Conservation (phyloP, 2,797 vertebrate genomes). For the Aeoliscus strigatus region DNA sequence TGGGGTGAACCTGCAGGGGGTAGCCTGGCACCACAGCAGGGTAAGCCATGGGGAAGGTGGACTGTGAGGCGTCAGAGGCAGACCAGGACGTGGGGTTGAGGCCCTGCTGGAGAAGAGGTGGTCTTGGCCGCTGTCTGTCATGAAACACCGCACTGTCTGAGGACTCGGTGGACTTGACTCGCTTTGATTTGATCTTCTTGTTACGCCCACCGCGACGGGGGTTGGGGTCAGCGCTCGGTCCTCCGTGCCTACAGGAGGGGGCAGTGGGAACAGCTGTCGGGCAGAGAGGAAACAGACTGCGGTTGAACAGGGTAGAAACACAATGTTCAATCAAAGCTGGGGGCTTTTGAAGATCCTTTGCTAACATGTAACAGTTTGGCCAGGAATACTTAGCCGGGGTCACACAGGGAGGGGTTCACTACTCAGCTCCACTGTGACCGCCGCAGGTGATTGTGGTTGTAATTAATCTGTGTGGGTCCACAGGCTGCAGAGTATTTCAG, state of each 20-base stretch:
- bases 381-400: too few relatives aligned
- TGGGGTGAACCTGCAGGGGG: conserved; percentile 81
- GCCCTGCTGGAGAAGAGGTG: conserved; percentile 68
- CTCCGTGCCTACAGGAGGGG: conserved; percentile 61
- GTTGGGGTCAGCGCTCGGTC: conserved; percentile 50
- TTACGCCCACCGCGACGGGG: conserved; percentile 70
- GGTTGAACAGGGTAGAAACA: too few relatives aligned
- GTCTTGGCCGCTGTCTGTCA: conserved; percentile 63
- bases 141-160: conserved; percentile 81
- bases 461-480: too few relatives aligned
- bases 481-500: too few relatives aligned
- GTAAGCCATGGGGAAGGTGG: conserved; percentile 79
- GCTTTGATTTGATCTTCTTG: conserved; percentile 85
- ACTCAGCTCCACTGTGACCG: too few relatives aligned
- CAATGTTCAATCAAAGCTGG: too few relatives aligned
- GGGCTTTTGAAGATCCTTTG: too few relatives aligned
- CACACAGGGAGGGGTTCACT: too few relatives aligned
- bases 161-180: conserved; percentile 79
- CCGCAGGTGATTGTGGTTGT: too few relatives aligned
- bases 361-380: too few relatives aligned
- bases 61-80: conserved; percentile 81
- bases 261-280: conserved; percentile 47
- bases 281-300: neutral
- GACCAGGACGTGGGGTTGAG: conserved; percentile 85
- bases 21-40: conserved; percentile 79